A percentile compares a stretch with the other conserved stretches of the same genome.
phyloP scores from a whole-genome alignment of 2,797 vertebrate species.

The Ciconia nigra region DNA sequence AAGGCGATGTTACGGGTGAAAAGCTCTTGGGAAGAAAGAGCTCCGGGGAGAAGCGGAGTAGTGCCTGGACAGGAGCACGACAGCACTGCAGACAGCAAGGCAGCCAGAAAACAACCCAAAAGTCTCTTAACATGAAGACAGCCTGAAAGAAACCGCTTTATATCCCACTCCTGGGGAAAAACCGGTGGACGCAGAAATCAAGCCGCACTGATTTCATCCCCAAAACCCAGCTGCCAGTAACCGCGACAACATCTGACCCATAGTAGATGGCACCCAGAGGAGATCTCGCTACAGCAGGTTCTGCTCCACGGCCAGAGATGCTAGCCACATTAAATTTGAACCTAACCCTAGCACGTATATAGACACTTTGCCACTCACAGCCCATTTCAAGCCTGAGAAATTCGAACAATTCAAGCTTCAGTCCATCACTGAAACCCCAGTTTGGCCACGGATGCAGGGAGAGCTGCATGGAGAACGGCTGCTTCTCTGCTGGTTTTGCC shows the following conservation, averaged over 20 bases:
- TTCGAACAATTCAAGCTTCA: not conserved
- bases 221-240: not conserved
- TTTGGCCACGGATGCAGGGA: not conserved
- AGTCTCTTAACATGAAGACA: not conserved
- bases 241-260: too few relatives aligned
- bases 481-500: not conserved
- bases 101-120: not conserved
- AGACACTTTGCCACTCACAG: not conserved
- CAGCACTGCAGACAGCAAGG: too few relatives aligned
- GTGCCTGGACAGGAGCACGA: not conserved
- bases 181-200: not conserved
- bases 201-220: not conserved
- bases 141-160: not conserved
- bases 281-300: not conserved
- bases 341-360: fast-evolving
- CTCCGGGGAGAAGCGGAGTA: fast-evolving
- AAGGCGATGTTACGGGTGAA: not conserved
- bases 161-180: not conserved
- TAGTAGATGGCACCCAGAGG: not conserved
- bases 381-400: not conserved
- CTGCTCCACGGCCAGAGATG: not conserved
- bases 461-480: not conserved
- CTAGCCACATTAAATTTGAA: too few relatives aligned
- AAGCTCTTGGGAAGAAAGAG: not conserved
- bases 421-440: not conserved